phyloP scores from a whole-genome alignment of 2,797 vertebrate species.

The Decapterus maruadsi region DNA sequence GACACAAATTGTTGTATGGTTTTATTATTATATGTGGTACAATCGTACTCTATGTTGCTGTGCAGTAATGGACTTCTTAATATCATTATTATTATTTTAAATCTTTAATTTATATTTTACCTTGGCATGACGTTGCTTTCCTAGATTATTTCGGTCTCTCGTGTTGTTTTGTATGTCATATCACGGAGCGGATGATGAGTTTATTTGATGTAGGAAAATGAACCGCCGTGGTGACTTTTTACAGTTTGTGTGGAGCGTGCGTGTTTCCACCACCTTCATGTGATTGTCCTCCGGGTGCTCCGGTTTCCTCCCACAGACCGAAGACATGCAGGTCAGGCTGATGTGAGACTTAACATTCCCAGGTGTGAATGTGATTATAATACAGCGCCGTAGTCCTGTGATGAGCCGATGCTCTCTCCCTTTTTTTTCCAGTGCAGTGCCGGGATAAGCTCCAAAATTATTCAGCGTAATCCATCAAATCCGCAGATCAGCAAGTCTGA shows the following conservation, averaged over 20 bases:
- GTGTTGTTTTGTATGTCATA: too few relatives aligned
- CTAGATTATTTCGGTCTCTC: not conserved
- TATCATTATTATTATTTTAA: too few relatives aligned
- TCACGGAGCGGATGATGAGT: not conserved
- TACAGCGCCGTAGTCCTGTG: conserved; percentile 7
- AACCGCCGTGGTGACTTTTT: not conserved
- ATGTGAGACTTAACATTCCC: conserved; percentile 23
- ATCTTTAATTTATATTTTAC: not conserved
- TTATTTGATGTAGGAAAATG: not conserved
- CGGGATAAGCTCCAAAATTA: not conserved
- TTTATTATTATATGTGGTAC: not conserved
- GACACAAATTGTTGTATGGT: conserved; percentile 1
- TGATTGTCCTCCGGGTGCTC: conserved; percentile 23
- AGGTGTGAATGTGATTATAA: conserved; percentile 39
- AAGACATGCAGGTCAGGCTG: conserved; percentile 23
- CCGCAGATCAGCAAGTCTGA: not conserved
- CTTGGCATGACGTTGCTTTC: not conserved
- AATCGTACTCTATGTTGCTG: too few relatives aligned
- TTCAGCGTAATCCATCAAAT: not conserved
- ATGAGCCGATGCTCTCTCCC: conserved; percentile 6
- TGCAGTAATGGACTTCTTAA: not conserved
- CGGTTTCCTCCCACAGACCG: conserved; percentile 29
- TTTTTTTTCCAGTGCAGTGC: conserved; percentile 3
- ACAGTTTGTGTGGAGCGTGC: not conserved
- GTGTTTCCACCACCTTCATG: not conserved